Conservation (phyloP, 2,888 invertebrate genomes). For the Spilosoma lubricipeda region DNA sequence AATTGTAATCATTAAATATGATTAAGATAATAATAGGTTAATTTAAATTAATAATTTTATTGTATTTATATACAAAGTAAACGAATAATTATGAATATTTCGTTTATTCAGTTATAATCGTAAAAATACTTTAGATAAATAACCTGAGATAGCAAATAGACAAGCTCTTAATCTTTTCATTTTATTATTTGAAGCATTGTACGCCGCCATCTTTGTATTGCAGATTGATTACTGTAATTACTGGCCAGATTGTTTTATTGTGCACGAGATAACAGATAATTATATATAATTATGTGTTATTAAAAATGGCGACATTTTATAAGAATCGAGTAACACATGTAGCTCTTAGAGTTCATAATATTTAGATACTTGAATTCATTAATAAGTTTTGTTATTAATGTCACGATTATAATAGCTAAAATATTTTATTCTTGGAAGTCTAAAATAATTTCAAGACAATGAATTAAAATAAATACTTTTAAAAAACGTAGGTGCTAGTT, state of each 20-base stretch:
- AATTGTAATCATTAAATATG: neutral
- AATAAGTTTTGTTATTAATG: neutral
- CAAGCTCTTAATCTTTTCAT: conserved; percentile 28
- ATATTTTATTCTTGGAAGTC: neutral
- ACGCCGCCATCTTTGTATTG: conserved; percentile 39
- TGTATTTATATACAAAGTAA: neutral
- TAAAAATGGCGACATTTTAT: conserved; percentile 50
- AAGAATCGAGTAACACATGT: neutral
- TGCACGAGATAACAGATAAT: conserved; percentile 48
- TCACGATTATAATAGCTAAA: neutral
- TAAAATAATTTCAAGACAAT: neutral
- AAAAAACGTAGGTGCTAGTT: neutral
- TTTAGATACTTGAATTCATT: neutral
- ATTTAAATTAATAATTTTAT: neutral
- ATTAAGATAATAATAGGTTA: neutral
- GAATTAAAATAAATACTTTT: neutral
- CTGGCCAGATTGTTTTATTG: conserved; percentile 48
- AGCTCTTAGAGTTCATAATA: conserved; percentile 1
- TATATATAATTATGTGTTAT: conserved; percentile 43
- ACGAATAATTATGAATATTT: neutral
- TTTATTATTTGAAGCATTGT: conserved; percentile 32
- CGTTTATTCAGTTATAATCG: neutral
- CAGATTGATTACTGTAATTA: conserved; percentile 53
- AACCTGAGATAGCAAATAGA: conserved; percentile 11
- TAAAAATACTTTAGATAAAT: conserved; percentile 4